phyloP scores from a whole-genome alignment of 2,888 invertebrate genomes.

The Amblyteles armatorius region DNA sequence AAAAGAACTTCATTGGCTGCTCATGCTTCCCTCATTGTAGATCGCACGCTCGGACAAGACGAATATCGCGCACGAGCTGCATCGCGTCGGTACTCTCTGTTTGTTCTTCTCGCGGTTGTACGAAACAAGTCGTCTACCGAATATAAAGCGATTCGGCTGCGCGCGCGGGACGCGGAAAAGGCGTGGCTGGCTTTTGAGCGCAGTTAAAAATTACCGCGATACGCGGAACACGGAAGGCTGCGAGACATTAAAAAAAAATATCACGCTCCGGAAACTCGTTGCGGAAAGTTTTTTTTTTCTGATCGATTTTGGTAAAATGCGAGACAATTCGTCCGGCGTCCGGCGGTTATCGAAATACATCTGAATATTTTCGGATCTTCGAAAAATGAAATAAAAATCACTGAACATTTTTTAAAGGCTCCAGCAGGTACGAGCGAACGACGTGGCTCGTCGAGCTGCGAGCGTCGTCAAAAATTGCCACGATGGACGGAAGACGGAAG shows the following conservation, averaged over 20 bases:
- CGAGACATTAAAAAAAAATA: no score
- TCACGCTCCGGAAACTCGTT: no score
- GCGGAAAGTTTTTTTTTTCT: neutral
- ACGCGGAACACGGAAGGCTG: neutral
- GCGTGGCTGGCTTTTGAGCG: constrained; percentile 56
- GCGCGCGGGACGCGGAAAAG: constrained; percentile 62
- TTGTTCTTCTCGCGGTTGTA: neutral
- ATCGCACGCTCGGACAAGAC: constrained; percentile 26
- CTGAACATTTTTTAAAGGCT: no score
- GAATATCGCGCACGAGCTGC: constrained; percentile 17
- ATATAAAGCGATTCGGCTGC: constrained; percentile 52
- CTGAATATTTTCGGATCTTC: no score
- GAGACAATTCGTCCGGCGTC: no score
- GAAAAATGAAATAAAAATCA: no score
- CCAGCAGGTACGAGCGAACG: no score
- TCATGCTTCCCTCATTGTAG: constrained; percentile 18
- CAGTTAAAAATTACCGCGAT: constrained; percentile 59
- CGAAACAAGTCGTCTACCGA: constrained; percentile 45
- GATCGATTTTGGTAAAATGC: no score
- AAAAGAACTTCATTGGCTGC: constrained; percentile 8
- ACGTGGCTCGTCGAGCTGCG: no score
- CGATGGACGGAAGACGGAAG: no score
- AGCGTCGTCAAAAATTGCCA: no score
- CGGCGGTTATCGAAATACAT: no score
- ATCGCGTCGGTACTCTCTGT: constrained; percentile 4